Base-by-base conservation (phyloP, 2,797 vertebrate genomes). In the Chlorospingus semifuscus region DNA sequence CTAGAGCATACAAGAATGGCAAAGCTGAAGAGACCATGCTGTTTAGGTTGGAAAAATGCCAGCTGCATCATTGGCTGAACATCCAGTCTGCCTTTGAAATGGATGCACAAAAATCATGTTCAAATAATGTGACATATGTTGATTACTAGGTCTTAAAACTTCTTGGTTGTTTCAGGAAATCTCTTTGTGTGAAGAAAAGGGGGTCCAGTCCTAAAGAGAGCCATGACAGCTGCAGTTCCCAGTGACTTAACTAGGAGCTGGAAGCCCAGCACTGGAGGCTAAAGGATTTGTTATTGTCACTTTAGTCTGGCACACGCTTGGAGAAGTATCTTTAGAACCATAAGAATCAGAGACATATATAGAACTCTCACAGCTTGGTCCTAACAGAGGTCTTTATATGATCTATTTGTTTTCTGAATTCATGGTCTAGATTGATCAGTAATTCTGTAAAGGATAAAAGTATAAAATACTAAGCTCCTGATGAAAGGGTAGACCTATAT, bases 21-120 rank as follows among this genome's bases (percentile, higher is more conserved):
- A 92, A 95, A 94, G 91, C 83, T 87, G 76, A 79, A 70, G 30
- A 87, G 66, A 17, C 64, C 72, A 21, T 70, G 76, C 56, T 97
- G 87, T 97, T 96, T 93, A 75, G 37, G 66, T 91, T 97, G 96
- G 96, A 96, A 96, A 36, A 80, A 66, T 75, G 81, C 96, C 95
- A 97, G 92, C 69, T 91, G 94, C 80, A 97, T 95, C 93, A 92
- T 4, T 90, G 94, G 76, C 91, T 94, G 93, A 95, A 94, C 46
- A 89, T 37, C 57, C 60, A 71, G 57, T 46, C 72, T 94, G 78
- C 86, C 93, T 97, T 82, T 34, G 21, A 93, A 78, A 95, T 41
- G 56, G 65, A 93, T 75, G 77, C 16, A 56, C 12, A 78, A 41
- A 79, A 95, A 23, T 26, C 11, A 89, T 57, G 22, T 94, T 74